A percentile compares a stretch with the other conserved stretches of the same genome.
Evolutionary conservation across 2,888 invertebrate genomes (phyloP).

Genomic region (Lasius fuliginosus): DNA sequence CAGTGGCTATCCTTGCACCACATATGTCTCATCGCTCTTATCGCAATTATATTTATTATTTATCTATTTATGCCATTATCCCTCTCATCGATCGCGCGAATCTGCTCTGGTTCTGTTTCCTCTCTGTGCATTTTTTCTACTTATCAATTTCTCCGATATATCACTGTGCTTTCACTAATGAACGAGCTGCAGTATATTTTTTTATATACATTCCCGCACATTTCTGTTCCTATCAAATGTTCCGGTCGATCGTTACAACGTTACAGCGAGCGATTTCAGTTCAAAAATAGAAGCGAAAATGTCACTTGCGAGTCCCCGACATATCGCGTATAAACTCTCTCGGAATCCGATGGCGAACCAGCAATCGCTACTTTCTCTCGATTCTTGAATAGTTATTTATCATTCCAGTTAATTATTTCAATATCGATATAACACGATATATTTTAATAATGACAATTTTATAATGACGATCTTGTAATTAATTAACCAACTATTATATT

Average conservation of each 20-base stretch:
- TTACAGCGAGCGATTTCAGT: not conserved
- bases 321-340: constrained; percentile 2
- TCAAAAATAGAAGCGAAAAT: constrained; percentile 8
- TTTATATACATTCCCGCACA: not conserved
- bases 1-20: constrained; percentile 7
- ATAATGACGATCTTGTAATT: not conserved
- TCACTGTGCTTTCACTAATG: not conserved
- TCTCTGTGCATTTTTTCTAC: not conserved
- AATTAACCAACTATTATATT: not conserved
- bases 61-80: not conserved
- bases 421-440: not conserved
- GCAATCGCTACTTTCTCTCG: not conserved
- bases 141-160: not conserved
- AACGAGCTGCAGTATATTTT: not conserved
- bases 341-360: not conserved
- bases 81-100: not conserved
- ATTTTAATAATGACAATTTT: not conserved
- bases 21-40: not conserved
- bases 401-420: constrained; percentile 11
- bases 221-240: constrained; percentile 3
- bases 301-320: not conserved
- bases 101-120: not conserved
- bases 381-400: not conserved
- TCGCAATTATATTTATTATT: constrained; percentile 12
- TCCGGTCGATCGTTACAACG: not conserved